A percentile compares a stretch with the other conserved stretches of the same genome.
These are phyloP conservation scores for Hybos culiciformis DNA, from an alignment of 2,888 invertebrate genomes.

Conservation along the genomic window DNA sequence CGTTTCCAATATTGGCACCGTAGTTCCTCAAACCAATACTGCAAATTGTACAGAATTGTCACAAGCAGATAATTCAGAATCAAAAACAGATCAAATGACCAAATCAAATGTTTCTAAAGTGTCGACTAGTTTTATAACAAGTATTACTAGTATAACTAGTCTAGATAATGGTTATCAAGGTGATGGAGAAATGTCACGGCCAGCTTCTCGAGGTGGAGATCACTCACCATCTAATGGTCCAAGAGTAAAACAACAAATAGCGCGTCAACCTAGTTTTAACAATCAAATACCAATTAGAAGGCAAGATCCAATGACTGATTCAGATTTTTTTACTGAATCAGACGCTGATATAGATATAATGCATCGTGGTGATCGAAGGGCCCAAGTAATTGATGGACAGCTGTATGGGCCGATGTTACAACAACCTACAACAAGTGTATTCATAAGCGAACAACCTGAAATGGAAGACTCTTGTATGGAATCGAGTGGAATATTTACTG, in stretches of 20 bases:
- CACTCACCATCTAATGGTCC: conserved; percentile 50
- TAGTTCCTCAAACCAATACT: neutral
- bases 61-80: conserved; percentile 42
- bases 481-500: conserved; percentile 79
- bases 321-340: conserved; percentile 81
- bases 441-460: conserved; percentile 38
- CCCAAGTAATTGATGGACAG: conserved; percentile 80
- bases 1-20: too few species aligned
- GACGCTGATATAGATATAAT: conserved; percentile 60
- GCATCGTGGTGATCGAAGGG: conserved; percentile 59
- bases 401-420: conserved; percentile 52
- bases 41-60: conserved; percentile 36
- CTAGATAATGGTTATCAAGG: conserved; percentile 90
- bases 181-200: conserved; percentile 78
- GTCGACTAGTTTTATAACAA: conserved; percentile 66
- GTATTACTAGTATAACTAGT: conserved; percentile 82
- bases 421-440: conserved; percentile 36
- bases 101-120: conserved; percentile 52
- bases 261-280: conserved; percentile 37
- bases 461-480: conserved; percentile 72
- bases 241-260: conserved; percentile 20
- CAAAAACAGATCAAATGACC: conserved; percentile 43
- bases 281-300: conserved; percentile 46
- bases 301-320: conserved; percentile 80
- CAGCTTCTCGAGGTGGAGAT: conserved; percentile 67